Evolutionary conservation across 1,140 invertebrate species (phyloP), one percentile per base, ranked within the genome.

Genomic region (Bombus breviceps): DNA sequence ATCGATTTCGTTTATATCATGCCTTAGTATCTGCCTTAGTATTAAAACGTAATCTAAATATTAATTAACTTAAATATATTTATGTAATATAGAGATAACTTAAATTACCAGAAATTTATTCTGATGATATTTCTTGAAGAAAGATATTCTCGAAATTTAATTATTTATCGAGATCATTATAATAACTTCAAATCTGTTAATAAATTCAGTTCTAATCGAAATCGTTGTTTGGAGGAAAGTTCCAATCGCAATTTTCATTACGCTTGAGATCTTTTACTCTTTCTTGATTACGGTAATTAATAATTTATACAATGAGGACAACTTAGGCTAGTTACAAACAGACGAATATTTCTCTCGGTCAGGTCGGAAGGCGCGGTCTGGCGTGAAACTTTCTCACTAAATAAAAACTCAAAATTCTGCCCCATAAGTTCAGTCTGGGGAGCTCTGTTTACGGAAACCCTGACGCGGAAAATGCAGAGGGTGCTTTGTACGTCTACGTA

Each of bases 331-430:
- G 87, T 87, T 83, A 74, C 88, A 77, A 84, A 84, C 87, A 64
- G 71, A 85, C 47, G 75, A 91, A 89, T 90, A 89, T 91, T 85
- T 91, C 71, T 88, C 71, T 47, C 9, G 22, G 37, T 25, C 82
- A 47, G 74, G 78, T 85, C 75, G 87, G 83, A 84, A 85, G 89
- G 85, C 80, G 87, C 87, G 89, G 81, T 81, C 86, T 83, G 73
- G 80, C 73, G 89, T 85, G 76, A 88, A 92, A 92, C 91, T 92
- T 92, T 91, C 89, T 88, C 88, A 87, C 89, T 92, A 92, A 92
- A 92, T 92, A 92, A 92, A 92, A 92, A 92, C 86, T 91, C 85
- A 80, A 92, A 92, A 92, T 92, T 88, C 83, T 66, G 78, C 53
- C 41, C 86, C 69, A 86, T 90, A 90, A 92, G 91, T 92, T 90